Evolutionary conservation across 2,888 invertebrate species (phyloP).

Genomic region (Hypercompe scribonia): DNA sequence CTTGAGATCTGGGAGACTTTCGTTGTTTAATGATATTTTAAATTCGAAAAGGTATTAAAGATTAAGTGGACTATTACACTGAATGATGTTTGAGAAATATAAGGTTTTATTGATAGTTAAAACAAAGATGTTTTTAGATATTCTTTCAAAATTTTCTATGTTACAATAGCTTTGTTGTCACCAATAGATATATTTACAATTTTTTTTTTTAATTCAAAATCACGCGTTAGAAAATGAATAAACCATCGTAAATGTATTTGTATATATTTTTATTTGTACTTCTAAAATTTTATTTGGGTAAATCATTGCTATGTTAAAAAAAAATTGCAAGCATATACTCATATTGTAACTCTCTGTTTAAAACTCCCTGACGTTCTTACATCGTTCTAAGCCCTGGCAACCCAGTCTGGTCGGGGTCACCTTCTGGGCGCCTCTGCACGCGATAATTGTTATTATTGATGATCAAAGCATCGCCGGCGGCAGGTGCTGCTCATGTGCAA

Average conservation of each 20-base stretch:
- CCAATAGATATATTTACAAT: no score
- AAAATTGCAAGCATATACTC: not conserved
- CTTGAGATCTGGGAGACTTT: not conserved
- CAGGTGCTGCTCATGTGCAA: constrained; percentile 48
- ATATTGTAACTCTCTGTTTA: not conserved
- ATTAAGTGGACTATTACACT: no score
- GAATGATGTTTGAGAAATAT: no score
- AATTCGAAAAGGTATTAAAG: not conserved
- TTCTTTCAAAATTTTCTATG: no score
- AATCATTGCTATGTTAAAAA: no score
- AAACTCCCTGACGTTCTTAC: not conserved
- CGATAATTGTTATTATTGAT: constrained; percentile 69
- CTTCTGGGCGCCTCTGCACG: constrained; percentile 53
- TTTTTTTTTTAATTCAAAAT: no score
- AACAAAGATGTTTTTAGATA: no score
- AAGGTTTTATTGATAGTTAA: no score
- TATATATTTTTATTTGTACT: not conserved
- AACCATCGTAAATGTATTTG: no score
- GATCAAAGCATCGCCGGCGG: constrained; percentile 59
- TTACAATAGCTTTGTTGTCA: no score
- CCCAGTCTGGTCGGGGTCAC: constrained; percentile 54
- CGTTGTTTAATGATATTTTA: not conserved
- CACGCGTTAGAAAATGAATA: no score
- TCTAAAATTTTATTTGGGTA: not conserved
- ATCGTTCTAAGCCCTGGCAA: constrained; percentile 34